Evolutionary conservation across 2,113 vertebrate genomes (phyloP).

Genomic region (Malaclemys terrapin): DNA sequence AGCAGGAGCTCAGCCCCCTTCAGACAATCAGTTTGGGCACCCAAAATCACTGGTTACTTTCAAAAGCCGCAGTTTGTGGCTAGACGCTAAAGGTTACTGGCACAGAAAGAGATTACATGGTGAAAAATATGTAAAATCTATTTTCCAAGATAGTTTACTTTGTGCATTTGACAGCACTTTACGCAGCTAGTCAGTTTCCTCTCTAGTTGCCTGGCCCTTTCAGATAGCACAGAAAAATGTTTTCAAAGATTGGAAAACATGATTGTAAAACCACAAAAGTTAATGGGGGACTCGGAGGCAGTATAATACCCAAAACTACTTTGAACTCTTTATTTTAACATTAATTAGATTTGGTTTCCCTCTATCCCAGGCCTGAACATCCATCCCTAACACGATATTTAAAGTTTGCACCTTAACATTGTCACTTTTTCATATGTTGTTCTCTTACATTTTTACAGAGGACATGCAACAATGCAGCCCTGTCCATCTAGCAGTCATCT

Average conservation of each 20-base stretch:
- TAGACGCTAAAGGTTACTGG: background rate
- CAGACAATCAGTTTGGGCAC: background rate
- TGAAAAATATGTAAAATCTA: background rate
- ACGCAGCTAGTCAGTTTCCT: background rate
- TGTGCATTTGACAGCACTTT: background rate
- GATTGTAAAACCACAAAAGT: background rate
- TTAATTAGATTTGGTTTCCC: background rate
- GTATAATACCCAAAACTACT: background rate
- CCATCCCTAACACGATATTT: background rate
- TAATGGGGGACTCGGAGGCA: background rate
- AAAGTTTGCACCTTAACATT: background rate
- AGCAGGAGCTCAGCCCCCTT: background rate
- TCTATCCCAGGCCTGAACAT: background rate
- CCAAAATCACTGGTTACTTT: background rate
- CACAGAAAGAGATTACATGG: background rate
- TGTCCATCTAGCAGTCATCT: background rate
- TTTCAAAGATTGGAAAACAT: background rate
- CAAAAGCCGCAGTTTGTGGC: background rate
- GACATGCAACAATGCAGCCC: background rate
- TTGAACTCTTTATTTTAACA: background rate
- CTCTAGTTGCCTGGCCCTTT: background rate
- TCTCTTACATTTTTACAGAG: background rate
- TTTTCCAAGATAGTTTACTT: background rate
- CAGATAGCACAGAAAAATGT: background rate
- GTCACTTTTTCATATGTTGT: background rate